A percentile compares a stretch with the other conserved stretches of the same genome.
Evolutionary conservation across 2,888 invertebrate genomes (phyloP).

Genomic region (Drosophila barbarae): DNA sequence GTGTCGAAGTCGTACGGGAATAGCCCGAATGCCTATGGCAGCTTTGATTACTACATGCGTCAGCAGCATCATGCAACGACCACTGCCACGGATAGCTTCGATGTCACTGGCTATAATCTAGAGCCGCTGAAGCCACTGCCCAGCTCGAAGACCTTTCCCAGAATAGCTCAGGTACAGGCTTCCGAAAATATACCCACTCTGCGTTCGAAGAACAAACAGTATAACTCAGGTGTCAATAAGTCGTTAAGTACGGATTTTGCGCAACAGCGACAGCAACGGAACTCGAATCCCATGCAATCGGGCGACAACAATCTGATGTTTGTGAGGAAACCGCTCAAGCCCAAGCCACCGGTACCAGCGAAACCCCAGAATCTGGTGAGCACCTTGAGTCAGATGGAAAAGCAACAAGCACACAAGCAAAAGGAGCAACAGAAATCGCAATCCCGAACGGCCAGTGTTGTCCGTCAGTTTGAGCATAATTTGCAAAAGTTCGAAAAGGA

Average conservation of each 20-base stretch:
- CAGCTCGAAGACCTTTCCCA: constrained; percentile 77
- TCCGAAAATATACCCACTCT: constrained; percentile 78
- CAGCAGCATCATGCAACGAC: constrained; percentile 40
- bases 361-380: constrained; percentile 76
- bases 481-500: constrained; percentile 81
- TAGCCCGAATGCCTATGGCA: constrained; percentile 83
- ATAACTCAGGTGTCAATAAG: constrained; percentile 77
- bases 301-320: constrained; percentile 52
- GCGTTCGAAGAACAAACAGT: constrained; percentile 78
- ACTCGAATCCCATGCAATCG: constrained; percentile 68
- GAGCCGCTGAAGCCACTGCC: constrained; percentile 70
- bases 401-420: constrained; percentile 47
- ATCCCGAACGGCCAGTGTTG: constrained; percentile 77
- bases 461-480: constrained; percentile 81
- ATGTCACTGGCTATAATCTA: constrained; percentile 78
- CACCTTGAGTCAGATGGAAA: constrained; percentile 67
- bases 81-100: constrained; percentile 77
- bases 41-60: constrained; percentile 82
- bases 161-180: constrained; percentile 50
- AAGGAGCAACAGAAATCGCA: constrained; percentile 37
- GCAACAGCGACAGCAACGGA: constrained; percentile 75
- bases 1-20: constrained; percentile 84
- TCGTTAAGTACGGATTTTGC: constrained; percentile 80
- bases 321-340: constrained; percentile 67
- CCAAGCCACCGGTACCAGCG: constrained; percentile 77